Conservation (phyloP, 2,888 invertebrate species). For the Drosophila gaucha region DNA sequence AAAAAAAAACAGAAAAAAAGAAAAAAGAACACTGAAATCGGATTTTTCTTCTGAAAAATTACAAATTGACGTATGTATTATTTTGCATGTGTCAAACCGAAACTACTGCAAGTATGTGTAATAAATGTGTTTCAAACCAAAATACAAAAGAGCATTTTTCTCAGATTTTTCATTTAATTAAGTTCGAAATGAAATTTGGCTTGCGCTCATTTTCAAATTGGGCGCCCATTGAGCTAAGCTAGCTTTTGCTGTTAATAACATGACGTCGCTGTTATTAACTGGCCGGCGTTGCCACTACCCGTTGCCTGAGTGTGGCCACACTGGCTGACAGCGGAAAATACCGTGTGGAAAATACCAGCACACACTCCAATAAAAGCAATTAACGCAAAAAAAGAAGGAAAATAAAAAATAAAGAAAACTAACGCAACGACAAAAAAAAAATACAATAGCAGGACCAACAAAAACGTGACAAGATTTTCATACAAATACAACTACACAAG, state of each 20-base stretch:
- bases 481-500: conserved; percentile 5
- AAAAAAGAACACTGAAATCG: background rate
- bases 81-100: conserved; percentile 21
- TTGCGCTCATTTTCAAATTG: background rate
- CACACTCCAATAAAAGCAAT: conserved; percentile 63
- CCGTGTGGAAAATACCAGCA: conserved; percentile 45
- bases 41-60: background rate
- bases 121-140: conserved; percentile 55
- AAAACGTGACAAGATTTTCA: conserved; percentile 38
- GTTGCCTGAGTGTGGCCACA: conserved; percentile 13
- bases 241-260: conserved; percentile 11
- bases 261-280: conserved; percentile 14
- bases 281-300: background rate
- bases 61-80: conserved; percentile 16
- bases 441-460: conserved; percentile 53
- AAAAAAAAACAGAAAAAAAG: conserved; percentile 3
- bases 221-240: conserved; percentile 19
- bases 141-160: background rate
- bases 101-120: conserved; percentile 35
- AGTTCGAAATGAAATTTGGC: background rate
- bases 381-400: conserved; percentile 53
- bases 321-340: conserved; percentile 44
- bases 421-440: conserved; percentile 41
- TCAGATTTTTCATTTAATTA: background rate
- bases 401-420: conserved; percentile 22